Evolutionary conservation across 2,113 vertebrate species (phyloP), one percentile per base, ranked within the genome.

Genomic region (Pipra filicauda): DNA sequence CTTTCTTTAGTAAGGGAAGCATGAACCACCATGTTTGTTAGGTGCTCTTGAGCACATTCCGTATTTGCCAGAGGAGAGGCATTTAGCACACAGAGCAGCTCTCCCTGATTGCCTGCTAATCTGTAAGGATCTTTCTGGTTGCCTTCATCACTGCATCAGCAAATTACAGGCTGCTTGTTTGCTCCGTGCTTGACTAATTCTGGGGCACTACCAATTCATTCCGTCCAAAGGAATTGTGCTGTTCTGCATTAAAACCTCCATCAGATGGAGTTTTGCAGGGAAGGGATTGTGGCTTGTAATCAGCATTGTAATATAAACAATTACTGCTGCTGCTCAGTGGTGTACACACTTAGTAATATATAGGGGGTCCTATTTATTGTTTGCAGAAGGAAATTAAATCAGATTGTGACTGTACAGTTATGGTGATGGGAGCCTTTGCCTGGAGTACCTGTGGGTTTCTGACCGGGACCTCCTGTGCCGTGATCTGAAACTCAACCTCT

Each of bases 101-200:
- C 57, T 39, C 77, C 54, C 82, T 69, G 89, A 55, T 31, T 87
- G 84, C 80, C 73, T 48, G 90, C 84, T 95, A 65, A 85, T 79
- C 89, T 76, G 66, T 17, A 73, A 79, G 89, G 26, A 66, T 89
- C 77, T 79, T 79, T 65, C 84, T 91, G 78, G 15, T 72, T 5
- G 5, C 74, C 77, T 79, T 88, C 91, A 46, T 76, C 88, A 33
- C 81, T 37, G 61, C 91, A 59, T n/a, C 89, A 91, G 89, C 89
- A 89, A 55, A 85, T 62, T 61, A 10, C 81, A 46, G 65, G 44
- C 85, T 85, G 89, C 89, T 52, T 28, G 43, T 91, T 59, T 74
- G 91, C 54, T 49, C 48, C 2, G 0, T 43, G 81, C 91, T 67
- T 39, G 78, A 41, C 67, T 82, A 19, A 30, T 15, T 49, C 85